These are phyloP conservation scores for Acestrorhynchus altus DNA, from an alignment of 2,797 vertebrate genomes.

Conservation along the genomic window DNA sequence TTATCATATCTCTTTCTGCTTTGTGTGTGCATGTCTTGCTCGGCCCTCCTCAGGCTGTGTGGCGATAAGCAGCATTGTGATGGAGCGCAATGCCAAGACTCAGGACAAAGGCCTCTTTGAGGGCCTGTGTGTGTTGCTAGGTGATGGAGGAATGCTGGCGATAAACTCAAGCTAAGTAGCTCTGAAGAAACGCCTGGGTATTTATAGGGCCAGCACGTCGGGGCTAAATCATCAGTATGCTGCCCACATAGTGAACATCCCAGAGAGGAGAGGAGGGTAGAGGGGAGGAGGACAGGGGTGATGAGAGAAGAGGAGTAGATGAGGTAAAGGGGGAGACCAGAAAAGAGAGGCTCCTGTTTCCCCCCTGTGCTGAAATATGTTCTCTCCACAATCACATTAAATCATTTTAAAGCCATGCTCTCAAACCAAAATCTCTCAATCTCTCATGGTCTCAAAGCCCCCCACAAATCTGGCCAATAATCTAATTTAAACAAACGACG, in stretches of 20 bases:
- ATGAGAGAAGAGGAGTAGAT: slow-evolving; percentile 12
- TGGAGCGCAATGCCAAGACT: slow-evolving; percentile 77
- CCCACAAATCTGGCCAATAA: not conserved
- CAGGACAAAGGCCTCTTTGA: slow-evolving; percentile 87
- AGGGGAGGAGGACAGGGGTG: slow-evolving; percentile 28
- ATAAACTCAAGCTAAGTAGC: slow-evolving; percentile 85
- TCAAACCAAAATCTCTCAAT: not conserved
- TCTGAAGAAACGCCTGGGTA: slow-evolving; percentile 80
- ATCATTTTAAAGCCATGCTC: not conserved
- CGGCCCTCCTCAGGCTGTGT: slow-evolving; percentile 3
- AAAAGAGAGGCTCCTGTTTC: not conserved
- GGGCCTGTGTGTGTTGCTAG: slow-evolving; percentile 84
- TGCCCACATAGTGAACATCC: slow-evolving; percentile 58
- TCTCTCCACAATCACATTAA: not conserved
- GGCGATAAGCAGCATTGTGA: slow-evolving; percentile 77
- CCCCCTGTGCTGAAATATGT: not conserved
- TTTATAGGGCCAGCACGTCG: slow-evolving; percentile 77
- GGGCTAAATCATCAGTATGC: slow-evolving; percentile 79
- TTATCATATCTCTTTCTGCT: slow-evolving; percentile 27
- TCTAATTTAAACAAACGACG: not conserved
- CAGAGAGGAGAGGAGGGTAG: slow-evolving; percentile 11
- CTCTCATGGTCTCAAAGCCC: too few species aligned
- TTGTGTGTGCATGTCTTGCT: slow-evolving; percentile 13
- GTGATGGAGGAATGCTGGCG: slow-evolving; percentile 82
- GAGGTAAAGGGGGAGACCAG: not conserved